phyloP scores from a whole-genome alignment of 2,888 invertebrate genomes.

The Coleophora flavipennella region DNA sequence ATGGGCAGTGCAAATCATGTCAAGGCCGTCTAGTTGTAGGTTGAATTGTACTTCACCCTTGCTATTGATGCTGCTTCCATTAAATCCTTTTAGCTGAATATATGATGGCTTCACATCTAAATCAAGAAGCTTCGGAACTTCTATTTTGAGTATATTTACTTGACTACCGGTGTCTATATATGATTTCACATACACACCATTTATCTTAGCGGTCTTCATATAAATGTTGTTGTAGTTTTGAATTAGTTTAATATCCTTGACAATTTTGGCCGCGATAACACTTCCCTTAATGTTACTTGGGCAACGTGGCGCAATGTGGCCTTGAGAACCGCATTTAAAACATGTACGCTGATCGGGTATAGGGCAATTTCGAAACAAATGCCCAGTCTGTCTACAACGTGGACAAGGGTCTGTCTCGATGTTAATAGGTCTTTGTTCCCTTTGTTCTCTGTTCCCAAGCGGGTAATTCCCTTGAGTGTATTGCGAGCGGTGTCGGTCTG shows the following conservation, averaged over 20 bases:
- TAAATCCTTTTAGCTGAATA: slow-evolving; percentile 12
- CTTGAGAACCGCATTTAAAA: slow-evolving; percentile 14
- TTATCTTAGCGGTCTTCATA: slow-evolving; percentile 9
- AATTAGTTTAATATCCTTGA: slow-evolving; percentile 13
- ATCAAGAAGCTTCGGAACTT: neutral
- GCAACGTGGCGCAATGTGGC: slow-evolving; percentile 15
- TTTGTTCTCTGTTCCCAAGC: neutral
- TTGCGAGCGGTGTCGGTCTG: slow-evolving; percentile 3
- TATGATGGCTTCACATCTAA: slow-evolving; percentile 5
- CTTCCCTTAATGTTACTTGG: neutral
- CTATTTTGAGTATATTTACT: slow-evolving; percentile 9
- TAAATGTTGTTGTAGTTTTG: slow-evolving; percentile 14
- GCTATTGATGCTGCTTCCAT: slow-evolving; percentile 6
- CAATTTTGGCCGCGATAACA: too few species aligned
- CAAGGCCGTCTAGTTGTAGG: slow-evolving; percentile 12
- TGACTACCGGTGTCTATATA: slow-evolving; percentile 16
- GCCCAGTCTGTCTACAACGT: slow-evolving; percentile 15
- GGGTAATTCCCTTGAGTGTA: neutral
- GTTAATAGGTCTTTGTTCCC: neutral
- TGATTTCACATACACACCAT: slow-evolving; percentile 8
- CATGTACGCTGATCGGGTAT: slow-evolving; percentile 13
- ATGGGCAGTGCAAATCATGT: slow-evolving; percentile 7
- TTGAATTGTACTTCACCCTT: slow-evolving; percentile 15
- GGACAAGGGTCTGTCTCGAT: slow-evolving; percentile 10
- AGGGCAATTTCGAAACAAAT: slow-evolving; percentile 11